Base-by-base conservation (phyloP, 2,888 invertebrate genomes). In the Aproaerema taeniolella region DNA sequence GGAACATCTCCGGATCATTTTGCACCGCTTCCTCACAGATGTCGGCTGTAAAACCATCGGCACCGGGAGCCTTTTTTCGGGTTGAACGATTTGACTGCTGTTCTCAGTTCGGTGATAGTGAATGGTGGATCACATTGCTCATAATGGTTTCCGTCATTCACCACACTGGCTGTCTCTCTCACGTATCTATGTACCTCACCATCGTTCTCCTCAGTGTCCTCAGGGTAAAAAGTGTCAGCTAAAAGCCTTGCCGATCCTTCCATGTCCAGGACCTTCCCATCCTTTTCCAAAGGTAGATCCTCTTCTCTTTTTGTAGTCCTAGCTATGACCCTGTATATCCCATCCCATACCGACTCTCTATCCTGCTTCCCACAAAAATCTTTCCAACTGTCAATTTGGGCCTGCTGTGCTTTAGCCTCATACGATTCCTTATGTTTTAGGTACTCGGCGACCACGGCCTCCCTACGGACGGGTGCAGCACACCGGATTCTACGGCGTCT, bases 31-130 rank as follows among this genome's bases (percentile, higher is more conserved):
- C n/a, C n/a, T 3, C 3, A 11, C 43, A 43, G 6, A 43, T 43
- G 14, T 43, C 43, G 1, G 43, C 32, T 2, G 43, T 43, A 14
- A 43, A 25, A 1, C 37, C 40, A 11, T 43, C 31, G 1, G 12
- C 2, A 24, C 40, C 43, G 0, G 43, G 43, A 1, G 43, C 40
- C 9, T 43, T 43, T 13, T 32, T n/a, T 32, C 1, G 32, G 32
- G 11, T 32, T 32, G 15, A 31, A 15, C 2, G 14, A 6, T 13
- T 31, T 31, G 4, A 11, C 15, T 2, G 9, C 15, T 6, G 9
- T 15, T 31, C n/a, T 6, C 3, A 31, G 2, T 31, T 31, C 31
- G 2, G 4, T 4, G 4, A 5, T 9, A 1, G 31, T 31, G n/a
- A 31, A 31, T 7, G 2, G 14, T 8, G 31, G 31, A 9, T 31